Evolutionary conservation across 2,797 vertebrate species (phyloP), one percentile per base, ranked within the genome.

Genomic region (Bryconaethiops microstoma): DNA sequence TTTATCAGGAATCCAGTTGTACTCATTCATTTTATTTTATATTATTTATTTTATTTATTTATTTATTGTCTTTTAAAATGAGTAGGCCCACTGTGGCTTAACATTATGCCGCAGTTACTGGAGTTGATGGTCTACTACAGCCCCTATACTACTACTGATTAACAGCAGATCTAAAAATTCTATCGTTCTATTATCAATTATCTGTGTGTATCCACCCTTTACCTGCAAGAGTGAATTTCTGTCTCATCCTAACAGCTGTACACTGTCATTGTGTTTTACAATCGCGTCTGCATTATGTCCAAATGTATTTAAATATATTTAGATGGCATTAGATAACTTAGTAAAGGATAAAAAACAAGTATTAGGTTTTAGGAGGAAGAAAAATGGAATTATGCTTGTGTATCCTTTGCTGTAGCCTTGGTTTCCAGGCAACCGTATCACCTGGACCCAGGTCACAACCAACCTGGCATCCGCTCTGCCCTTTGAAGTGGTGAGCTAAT

Each of bases 251-350:
- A 17, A 40, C 17, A 3, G 52, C 70, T 57, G 52, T 73, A 73
- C 48, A 71, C 70, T 55, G 21, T 63, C 70, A 19, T 62, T 63
- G 25, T 48, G 23, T 21, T 60, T n/a, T 78, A 19, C 39, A 29
- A 40, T 55, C 77, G 63, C 70, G 81, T 57, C 74, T 77, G 64
- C 80, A 60, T 78, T 63, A 63, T 12, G 10, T 25, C 52, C 74
- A 54, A 7, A 68, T 45, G 42, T 52, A 42, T 76, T 52, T 52
- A 79, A 50, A 76, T 73, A 40, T 21, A 45, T 73, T 39, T 77
- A 45, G 42, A 45, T 12, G 10, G 42, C 35, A 62, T 19, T 19
- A 65, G 48, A 54, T 45, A 35, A 42, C 8, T 42, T 67, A 40
- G 2, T 67, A 54, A 45, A n/a, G 35, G 63, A 52, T 12, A 29